phyloP scores from a whole-genome alignment of 2,797 vertebrate species.

The Macrochelys suwanniensis region DNA sequence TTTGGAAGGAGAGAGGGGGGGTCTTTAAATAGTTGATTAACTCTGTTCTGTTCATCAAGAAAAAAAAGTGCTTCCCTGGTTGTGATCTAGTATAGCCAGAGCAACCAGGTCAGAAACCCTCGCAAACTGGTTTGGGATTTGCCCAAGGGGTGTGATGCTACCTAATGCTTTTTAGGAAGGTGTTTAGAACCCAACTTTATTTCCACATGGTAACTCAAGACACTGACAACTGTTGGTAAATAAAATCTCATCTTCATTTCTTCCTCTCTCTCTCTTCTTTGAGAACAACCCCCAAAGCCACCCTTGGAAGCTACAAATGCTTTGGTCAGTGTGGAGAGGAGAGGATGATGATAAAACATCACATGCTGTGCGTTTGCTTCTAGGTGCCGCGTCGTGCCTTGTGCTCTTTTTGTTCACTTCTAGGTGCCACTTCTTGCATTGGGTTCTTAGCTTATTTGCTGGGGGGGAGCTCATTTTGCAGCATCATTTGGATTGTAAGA shows the following conservation, averaged over 20 bases:
- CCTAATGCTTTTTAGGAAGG: slow-evolving; percentile 8
- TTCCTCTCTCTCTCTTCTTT: slow-evolving; percentile 14
- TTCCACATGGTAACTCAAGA: slow-evolving; percentile 29
- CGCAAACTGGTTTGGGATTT: not conserved
- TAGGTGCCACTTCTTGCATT: not conserved
- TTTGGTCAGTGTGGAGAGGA: slow-evolving; percentile 29
- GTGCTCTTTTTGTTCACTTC: slow-evolving; percentile 46
- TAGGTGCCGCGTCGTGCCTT: slow-evolving; percentile 26
- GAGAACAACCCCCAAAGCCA: slow-evolving; percentile 5
- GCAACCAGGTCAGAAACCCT: not conserved
- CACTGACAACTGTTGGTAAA: slow-evolving; percentile 22
- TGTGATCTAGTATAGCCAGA: not conserved
- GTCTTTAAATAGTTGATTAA: slow-evolving; percentile 1
- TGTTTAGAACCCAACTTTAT: slow-evolving; percentile 40
- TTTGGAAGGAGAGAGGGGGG: slow-evolving; percentile 9
- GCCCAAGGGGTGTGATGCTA: slow-evolving; percentile 1
- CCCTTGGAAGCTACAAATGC: not conserved
- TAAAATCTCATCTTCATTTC: slow-evolving; percentile 51
- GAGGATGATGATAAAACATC: slow-evolving; percentile 38
- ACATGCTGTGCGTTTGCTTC: slow-evolving; percentile 53
- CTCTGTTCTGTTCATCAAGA: slow-evolving; percentile 25
- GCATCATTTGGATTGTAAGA: slow-evolving; percentile 60
- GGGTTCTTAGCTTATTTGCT: slow-evolving; percentile 38
- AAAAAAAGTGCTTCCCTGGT: not conserved
- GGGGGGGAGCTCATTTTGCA: slow-evolving; percentile 57